A percentile compares a stretch with the other conserved stretches of the same genome.
Evolutionary conservation across 2,113 vertebrate genomes (phyloP).

Genomic region (Syrrhaptes paradoxus): DNA sequence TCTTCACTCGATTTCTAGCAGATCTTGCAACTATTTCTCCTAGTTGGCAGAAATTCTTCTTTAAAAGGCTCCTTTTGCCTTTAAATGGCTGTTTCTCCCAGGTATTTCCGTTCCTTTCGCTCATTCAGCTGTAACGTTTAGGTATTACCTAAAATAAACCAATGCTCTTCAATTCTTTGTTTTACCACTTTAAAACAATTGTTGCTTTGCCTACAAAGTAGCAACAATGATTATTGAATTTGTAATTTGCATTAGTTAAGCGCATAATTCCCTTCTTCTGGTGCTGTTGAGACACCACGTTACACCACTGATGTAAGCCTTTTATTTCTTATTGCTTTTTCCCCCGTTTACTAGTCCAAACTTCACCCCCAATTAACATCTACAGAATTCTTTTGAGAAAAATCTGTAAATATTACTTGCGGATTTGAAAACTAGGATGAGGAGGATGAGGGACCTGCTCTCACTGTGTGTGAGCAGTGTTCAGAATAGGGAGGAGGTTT

Average conservation of each 20-base stretch:
- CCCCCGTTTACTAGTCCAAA: not conserved
- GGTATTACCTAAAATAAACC: not conserved
- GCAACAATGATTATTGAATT: not conserved
- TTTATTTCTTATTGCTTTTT: not conserved
- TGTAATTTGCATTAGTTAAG: not conserved
- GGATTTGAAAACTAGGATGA: not conserved
- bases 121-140: not conserved
- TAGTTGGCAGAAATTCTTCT: not conserved
- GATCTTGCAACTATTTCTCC: not conserved
- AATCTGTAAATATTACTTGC: not conserved
- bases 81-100: not conserved
- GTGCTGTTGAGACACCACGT: not conserved
- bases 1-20: not conserved
- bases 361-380: not conserved
- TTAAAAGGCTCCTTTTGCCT: not conserved
- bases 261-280: not conserved
- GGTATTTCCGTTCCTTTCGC: not conserved
- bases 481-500: not conserved
- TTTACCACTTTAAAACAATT: not conserved
- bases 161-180: not conserved
- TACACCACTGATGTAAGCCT: not conserved
- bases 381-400: not conserved
- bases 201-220: not conserved
- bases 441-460: not conserved
- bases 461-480: not conserved